phyloP scores from a whole-genome alignment of 2,113 vertebrate genomes.

The Silurus asotus region DNA sequence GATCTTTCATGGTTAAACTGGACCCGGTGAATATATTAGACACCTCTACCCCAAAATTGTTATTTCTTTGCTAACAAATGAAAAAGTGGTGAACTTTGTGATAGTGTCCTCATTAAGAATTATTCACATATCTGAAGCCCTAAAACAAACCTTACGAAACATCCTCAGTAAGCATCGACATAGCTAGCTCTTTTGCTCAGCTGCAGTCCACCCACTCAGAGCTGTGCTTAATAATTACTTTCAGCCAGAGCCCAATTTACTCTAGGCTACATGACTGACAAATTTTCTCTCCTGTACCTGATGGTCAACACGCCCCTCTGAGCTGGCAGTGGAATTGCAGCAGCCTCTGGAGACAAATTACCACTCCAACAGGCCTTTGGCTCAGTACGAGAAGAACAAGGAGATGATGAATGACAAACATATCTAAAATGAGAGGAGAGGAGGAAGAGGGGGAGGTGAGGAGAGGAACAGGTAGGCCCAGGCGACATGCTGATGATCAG shows the following conservation, averaged over 20 bases:
- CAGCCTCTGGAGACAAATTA: constrained; percentile 72
- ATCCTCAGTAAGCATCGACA: constrained; percentile 9
- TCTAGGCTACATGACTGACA: constrained; percentile 73
- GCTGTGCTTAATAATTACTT: constrained; percentile 72
- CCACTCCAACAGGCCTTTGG: constrained; percentile 72
- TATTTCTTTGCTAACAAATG: not conserved
- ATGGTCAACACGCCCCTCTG: constrained; percentile 67
- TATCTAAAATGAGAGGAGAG: constrained; percentile 67
- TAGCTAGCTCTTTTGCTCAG: constrained; percentile 34
- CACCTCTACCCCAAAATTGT: not conserved
- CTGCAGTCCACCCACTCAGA: constrained; percentile 60
- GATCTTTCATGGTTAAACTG: not conserved
- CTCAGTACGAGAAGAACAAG: constrained; percentile 61
- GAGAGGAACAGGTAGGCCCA: constrained; percentile 63
- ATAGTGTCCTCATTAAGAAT: not conserved
- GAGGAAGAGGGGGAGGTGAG: constrained; percentile 59
- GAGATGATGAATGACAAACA: constrained; percentile 75
- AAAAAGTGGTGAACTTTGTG: not conserved
- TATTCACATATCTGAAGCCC: not conserved
- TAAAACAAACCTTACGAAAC: constrained; percentile 13
- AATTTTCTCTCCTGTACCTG: constrained; percentile 66
- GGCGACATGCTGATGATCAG: constrained; percentile 61
- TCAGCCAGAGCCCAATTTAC: constrained; percentile 70
- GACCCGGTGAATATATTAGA: not conserved
- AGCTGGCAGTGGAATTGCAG: constrained; percentile 73